Percentiles rank a stretch among this genome's conserved stretches.
Evolutionary conservation across 2,797 vertebrate species (phyloP).

Genomic region (Dicrostonyx torquatus): DNA sequence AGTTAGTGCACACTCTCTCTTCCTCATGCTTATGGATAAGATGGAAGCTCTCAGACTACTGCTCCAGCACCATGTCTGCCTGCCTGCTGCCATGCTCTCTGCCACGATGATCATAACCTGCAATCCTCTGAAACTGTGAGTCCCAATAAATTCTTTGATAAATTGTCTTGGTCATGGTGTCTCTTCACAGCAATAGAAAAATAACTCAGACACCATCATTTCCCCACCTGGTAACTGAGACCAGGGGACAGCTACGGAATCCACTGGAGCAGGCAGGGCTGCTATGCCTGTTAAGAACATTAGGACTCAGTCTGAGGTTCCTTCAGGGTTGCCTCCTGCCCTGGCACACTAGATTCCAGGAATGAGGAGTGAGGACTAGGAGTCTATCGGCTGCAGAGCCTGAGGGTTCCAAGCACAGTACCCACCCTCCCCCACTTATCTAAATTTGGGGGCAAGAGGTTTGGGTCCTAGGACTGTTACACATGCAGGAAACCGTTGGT

Average conservation of each 20-base stretch:
- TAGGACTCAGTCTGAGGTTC: background rate
- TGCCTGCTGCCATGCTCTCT: background rate
- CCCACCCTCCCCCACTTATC: background rate
- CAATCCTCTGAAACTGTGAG: background rate
- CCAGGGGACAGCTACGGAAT: background rate
- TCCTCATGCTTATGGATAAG: background rate
- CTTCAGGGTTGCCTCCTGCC: background rate
- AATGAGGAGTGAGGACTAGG: background rate
- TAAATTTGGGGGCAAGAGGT: background rate
- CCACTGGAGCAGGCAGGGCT: background rate
- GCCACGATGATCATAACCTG: no score
- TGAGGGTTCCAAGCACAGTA: background rate
- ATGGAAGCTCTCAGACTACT: background rate
- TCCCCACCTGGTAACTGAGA: slow-evolving; percentile 56
- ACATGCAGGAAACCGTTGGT: background rate
- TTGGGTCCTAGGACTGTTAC: background rate
- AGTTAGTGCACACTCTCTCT: background rate
- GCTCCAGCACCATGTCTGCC: background rate
- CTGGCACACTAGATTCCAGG: background rate
- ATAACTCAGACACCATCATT: background rate
- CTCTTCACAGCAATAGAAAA: background rate
- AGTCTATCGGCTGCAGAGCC: background rate
- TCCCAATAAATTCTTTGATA: background rate
- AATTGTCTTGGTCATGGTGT: background rate
- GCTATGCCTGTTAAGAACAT: background rate